Base-by-base conservation (phyloP, 2,797 vertebrate genomes). In the Amniataba percoides region DNA sequence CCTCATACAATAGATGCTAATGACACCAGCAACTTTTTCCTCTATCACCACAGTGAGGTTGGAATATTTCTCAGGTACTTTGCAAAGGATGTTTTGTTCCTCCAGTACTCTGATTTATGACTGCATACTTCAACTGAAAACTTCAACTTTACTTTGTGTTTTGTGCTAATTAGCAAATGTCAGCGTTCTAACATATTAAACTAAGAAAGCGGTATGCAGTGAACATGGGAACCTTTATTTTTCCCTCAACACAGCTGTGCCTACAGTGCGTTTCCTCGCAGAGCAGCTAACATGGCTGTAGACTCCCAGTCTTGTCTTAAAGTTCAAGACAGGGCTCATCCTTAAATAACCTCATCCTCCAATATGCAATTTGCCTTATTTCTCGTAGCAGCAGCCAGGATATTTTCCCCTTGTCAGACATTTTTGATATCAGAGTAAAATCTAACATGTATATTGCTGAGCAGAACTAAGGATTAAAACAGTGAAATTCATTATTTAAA, bases 281-380 rank as follows among this genome's bases (percentile, higher is more conserved):
- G 45, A 68, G 25, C n/a, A 4, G 12, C 11, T 7, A 40, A 45
- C 13, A 43, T n/a, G n/a, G 2, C 57, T 66, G 18, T 12, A 59
- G 34, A 43, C 7, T 59, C 40, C 14, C 12, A 13, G 40, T 31
- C 31, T 60, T 73, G 21, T 45, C 69, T 69, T 31, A 62, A 19
- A 71, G 48, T 34, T 74, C 31, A 36, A 45, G 23, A 63, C 16
- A 5, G 9, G 3, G 25, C 43, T 43, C 53, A 55, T 55, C 65
- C 58, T 67, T 48, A 61, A 67, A 64, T 67, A 73, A 72, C 52
- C 23, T 60, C 45, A 63, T 68, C 42, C 18, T 74, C 27, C 19
- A 67, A n/a, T 25, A 8, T 25, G 19, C 15, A 58, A 43, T 57
- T 56, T 34, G 19, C 19, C 59, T 4, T n/a, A 68, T 68, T 74